phyloP scores from a whole-genome alignment of 1,140 invertebrate genomes.

The Homalodisca vitripennis region DNA sequence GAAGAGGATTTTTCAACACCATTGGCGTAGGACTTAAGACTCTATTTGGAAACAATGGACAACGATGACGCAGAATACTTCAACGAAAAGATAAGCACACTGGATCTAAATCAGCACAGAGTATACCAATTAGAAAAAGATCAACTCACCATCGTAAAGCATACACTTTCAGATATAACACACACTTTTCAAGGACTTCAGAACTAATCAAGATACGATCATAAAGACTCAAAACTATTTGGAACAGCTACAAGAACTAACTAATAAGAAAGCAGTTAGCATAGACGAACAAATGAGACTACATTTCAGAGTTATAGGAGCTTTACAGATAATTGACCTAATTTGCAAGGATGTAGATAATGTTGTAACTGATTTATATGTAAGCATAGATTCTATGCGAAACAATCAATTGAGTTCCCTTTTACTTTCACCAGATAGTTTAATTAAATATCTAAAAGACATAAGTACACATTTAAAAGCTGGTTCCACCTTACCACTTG shows the following conservation, averaged over 20 bases:
- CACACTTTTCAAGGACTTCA: conserved; percentile 15
- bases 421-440: too few species aligned
- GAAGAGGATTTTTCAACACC: conserved; percentile 10
- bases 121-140: conserved; percentile 19
- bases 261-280: too few species aligned
- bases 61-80: conserved; percentile 10
- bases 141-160: conserved; percentile 7
- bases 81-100: neutral
- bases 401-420: too few species aligned
- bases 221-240: conserved; percentile 14
- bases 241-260: conserved; percentile 15
- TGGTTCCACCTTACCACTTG: too few species aligned
- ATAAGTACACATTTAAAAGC: too few species aligned
- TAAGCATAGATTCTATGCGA: too few species aligned
- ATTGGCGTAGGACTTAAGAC: conserved; percentile 1
- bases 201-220: conserved; percentile 1
- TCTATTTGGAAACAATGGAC: conserved; percentile 23
- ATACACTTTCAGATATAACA: neutral
- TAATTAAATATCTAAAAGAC: too few species aligned
- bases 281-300: too few species aligned
- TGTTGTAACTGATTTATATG: too few species aligned
- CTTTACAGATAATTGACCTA: too few species aligned
- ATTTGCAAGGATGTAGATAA: too few species aligned
- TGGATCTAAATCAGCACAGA: conserved; percentile 16
- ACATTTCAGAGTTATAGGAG: too few species aligned